Percentiles rank a stretch among this genome's conserved stretches.
Conservation (phyloP, 2,888 invertebrate species). For the Mythimna vitellina region DNA sequence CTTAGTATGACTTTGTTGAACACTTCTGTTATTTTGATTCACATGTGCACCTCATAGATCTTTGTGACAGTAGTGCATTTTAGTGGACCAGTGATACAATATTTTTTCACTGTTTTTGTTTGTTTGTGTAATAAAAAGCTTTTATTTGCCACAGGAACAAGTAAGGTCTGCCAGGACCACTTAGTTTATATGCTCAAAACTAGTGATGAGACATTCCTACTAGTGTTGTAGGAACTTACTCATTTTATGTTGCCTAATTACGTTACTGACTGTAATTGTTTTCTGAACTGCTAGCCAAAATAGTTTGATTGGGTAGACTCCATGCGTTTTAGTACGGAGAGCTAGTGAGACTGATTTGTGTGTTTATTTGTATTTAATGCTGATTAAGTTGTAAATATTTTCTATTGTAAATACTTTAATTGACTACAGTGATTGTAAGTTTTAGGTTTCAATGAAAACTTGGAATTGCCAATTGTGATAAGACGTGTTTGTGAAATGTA, state of each 20-base stretch:
- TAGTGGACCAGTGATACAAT: neutral
- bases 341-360: slow-evolving; percentile 67
- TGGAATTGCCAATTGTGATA: slow-evolving; percentile 72
- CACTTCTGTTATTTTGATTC: slow-evolving; percentile 1
- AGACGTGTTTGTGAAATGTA: slow-evolving; percentile 63
- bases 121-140: neutral
- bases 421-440: slow-evolving; percentile 84
- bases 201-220: slow-evolving; percentile 77
- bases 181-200: slow-evolving; percentile 79
- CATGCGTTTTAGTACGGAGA: slow-evolving; percentile 85
- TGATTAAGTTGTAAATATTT: slow-evolving; percentile 85
- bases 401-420: slow-evolving; percentile 78
- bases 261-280: slow-evolving; percentile 65
- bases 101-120: neutral
- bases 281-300: slow-evolving; percentile 68
- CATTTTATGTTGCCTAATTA: slow-evolving; percentile 73
- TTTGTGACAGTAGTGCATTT: slow-evolving; percentile 18
- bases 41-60: neutral
- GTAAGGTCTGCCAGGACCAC: slow-evolving; percentile 59
- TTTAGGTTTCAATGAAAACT: slow-evolving; percentile 76
- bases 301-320: slow-evolving; percentile 71
- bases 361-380: slow-evolving; percentile 71
- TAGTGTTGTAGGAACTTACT: slow-evolving; percentile 68
- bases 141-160: slow-evolving; percentile 14
- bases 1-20: slow-evolving; percentile 55